Evolutionary conservation across 2,888 invertebrate genomes (phyloP).

Genomic region (Gryllus longicercus): DNA sequence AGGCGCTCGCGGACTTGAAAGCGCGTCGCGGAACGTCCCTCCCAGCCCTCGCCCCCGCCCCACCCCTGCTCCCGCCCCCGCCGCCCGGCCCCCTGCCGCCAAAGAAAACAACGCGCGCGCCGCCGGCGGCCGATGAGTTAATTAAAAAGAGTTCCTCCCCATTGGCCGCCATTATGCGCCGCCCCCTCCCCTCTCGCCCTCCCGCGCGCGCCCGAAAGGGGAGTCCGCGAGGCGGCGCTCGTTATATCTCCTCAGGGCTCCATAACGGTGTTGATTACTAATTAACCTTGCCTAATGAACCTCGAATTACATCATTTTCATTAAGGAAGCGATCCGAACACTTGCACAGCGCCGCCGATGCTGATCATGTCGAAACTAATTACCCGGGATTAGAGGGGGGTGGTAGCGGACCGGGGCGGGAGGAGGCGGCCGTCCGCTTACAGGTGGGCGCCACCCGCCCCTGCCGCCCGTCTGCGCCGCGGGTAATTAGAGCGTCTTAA

Average conservation of each 20-base stretch:
- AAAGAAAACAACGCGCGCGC: background rate
- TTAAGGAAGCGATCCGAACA: constrained; percentile 27
- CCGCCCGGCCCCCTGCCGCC: background rate
- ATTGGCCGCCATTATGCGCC: constrained; percentile 17
- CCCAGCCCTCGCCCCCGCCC: background rate
- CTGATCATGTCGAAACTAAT: constrained; percentile 17
- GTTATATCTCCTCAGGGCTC: constrained; percentile 36
- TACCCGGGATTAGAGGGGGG: background rate
- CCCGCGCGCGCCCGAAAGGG: background rate
- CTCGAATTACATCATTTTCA: constrained; percentile 39
- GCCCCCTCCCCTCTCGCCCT: background rate
- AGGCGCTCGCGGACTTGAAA: constrained; percentile 11
- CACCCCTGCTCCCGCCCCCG: background rate
- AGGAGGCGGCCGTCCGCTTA: background rate
- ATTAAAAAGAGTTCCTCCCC: constrained; percentile 31
- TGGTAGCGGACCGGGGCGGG: background rate
- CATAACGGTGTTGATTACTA: constrained; percentile 45
- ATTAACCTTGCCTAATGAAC: constrained; percentile 46
- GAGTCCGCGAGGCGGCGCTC: constrained; percentile 27
- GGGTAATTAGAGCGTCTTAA: constrained; percentile 17
- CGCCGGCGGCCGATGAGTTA: constrained; percentile 29
- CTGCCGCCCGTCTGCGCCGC: background rate
- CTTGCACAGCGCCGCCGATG: background rate
- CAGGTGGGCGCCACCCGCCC: constrained; percentile 3
- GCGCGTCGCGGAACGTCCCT: background rate